Conservation (phyloP, 1,140 invertebrate species). For the Micrasema longulum region DNA sequence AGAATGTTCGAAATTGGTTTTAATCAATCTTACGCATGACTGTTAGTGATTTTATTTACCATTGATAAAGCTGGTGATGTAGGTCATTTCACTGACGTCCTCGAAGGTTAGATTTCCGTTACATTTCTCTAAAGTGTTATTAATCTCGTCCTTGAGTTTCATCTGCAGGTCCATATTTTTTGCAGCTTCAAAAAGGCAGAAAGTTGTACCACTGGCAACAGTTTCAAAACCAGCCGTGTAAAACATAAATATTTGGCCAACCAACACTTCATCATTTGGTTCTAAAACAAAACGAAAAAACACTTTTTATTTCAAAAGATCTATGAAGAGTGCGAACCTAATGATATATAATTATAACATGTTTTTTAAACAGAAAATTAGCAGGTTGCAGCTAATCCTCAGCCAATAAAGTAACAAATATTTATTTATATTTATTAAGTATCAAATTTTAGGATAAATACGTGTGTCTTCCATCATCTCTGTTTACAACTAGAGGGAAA, state of each 20-base stretch:
- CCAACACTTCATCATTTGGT: slow-evolving; percentile 57
- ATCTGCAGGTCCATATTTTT: slow-evolving; percentile 60
- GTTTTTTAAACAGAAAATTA: too few relatives aligned
- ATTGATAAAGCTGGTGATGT: slow-evolving; percentile 57
- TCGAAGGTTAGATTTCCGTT: slow-evolving; percentile 59
- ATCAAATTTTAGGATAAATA: too few relatives aligned
- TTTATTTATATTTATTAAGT: too few relatives aligned
- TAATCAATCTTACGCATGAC: too few relatives aligned
- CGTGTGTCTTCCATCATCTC: too few relatives aligned
- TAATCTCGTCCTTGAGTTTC: slow-evolving; percentile 59
- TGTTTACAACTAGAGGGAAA: too few relatives aligned
- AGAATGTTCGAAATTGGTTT: too few relatives aligned
- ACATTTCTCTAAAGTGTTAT: slow-evolving; percentile 47
- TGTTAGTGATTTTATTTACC: slow-evolving; percentile 46
- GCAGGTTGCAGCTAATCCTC: too few relatives aligned
- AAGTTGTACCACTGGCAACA: slow-evolving; percentile 52
- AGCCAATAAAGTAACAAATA: too few relatives aligned
- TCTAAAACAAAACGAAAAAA: slow-evolving; percentile 39
- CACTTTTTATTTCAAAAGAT: too few relatives aligned
- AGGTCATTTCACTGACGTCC: slow-evolving; percentile 60
- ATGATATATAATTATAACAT: too few relatives aligned
- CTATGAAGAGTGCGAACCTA: too few relatives aligned
- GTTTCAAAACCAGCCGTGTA: slow-evolving; percentile 59
- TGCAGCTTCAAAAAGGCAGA: slow-evolving; percentile 58
- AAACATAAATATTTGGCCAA: slow-evolving; percentile 59